A percentile compares a stretch with the other conserved stretches of the same genome.
phyloP scores from a whole-genome alignment of 2,113 vertebrate species.

The Hucho hucho region DNA sequence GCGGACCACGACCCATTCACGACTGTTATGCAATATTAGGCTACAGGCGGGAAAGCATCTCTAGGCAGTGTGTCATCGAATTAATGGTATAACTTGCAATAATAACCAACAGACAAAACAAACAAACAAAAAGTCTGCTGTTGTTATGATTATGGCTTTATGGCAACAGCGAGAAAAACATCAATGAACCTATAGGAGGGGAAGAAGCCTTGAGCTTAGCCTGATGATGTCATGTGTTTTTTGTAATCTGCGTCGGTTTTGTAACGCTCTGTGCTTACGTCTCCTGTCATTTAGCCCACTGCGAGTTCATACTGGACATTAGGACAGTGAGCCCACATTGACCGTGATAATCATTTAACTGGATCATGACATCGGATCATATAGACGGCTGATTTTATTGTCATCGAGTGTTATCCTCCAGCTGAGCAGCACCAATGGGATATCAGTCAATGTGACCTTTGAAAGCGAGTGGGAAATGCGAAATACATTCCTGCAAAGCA shows the following conservation, averaged over 20 bases:
- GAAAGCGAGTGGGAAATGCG: background rate
- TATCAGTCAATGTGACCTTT: constrained; percentile 21
- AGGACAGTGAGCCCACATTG: background rate
- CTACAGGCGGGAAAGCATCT: too few relatives aligned
- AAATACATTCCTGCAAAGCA: too few relatives aligned
- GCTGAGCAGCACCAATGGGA: too few relatives aligned
- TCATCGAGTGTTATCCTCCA: background rate
- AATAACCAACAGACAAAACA: too few relatives aligned
- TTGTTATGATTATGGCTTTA: too few relatives aligned
- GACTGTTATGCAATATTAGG: too few relatives aligned
- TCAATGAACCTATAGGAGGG: too few relatives aligned
- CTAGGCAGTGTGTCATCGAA: too few relatives aligned
- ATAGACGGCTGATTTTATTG: background rate
- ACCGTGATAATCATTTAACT: background rate
- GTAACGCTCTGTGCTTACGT: background rate
- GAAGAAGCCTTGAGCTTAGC: background rate
- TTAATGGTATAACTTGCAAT: too few relatives aligned
- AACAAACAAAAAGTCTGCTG: too few relatives aligned
- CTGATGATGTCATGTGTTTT: constrained; percentile 37
- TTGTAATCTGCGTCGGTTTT: constrained; percentile 15
- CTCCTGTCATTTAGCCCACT: background rate
- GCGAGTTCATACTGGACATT: background rate
- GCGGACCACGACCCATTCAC: too few relatives aligned
- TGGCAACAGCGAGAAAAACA: too few relatives aligned
- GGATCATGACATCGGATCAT: background rate